These are phyloP conservation scores for Callosobruchus maculatus DNA, from an alignment of 2,888 invertebrate species.

Conservation along the genomic window DNA sequence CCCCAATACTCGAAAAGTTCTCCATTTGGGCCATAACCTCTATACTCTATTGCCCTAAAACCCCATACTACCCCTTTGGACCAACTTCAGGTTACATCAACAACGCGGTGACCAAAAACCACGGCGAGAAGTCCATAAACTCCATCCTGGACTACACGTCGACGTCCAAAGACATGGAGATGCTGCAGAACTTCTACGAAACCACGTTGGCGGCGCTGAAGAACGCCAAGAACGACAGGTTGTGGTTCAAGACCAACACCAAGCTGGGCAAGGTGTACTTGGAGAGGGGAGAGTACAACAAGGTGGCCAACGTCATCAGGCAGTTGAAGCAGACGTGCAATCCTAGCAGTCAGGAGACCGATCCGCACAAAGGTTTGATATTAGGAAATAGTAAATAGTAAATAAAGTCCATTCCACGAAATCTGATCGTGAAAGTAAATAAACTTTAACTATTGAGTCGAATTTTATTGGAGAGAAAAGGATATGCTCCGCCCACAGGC, in stretches of 20 bases:
- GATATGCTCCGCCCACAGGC: too few relatives aligned
- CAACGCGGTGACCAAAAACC: constrained; percentile 96
- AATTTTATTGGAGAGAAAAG: too few relatives aligned
- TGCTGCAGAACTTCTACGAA: constrained; percentile 96
- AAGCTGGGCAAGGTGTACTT: constrained; percentile 97
- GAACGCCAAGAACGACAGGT: constrained; percentile 95
- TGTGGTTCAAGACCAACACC: constrained; percentile 99
- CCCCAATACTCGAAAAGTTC: too few relatives aligned
- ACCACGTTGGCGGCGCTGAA: constrained; percentile 88
- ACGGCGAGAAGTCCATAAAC: constrained; percentile 98
- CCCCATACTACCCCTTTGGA: not conserved
- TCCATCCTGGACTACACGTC: constrained; percentile 98
- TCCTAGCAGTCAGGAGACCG: constrained; percentile 70
- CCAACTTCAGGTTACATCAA: constrained; percentile 76
- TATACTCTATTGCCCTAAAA: too few relatives aligned
- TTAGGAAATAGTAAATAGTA: too few relatives aligned
- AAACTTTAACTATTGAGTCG: too few relatives aligned
- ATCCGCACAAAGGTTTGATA: constrained; percentile 88
- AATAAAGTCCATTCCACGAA: too few relatives aligned
- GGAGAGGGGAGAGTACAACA: constrained; percentile 88
- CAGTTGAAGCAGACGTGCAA: constrained; percentile 95
- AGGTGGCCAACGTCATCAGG: constrained; percentile 90
- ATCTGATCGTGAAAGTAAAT: too few relatives aligned
- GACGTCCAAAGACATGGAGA: constrained; percentile 79
- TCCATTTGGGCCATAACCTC: too few relatives aligned